A percentile compares a stretch with the other conserved stretches of the same genome.
Conservation (phyloP, 2,888 invertebrate species). For the Brenthis daphne region DNA sequence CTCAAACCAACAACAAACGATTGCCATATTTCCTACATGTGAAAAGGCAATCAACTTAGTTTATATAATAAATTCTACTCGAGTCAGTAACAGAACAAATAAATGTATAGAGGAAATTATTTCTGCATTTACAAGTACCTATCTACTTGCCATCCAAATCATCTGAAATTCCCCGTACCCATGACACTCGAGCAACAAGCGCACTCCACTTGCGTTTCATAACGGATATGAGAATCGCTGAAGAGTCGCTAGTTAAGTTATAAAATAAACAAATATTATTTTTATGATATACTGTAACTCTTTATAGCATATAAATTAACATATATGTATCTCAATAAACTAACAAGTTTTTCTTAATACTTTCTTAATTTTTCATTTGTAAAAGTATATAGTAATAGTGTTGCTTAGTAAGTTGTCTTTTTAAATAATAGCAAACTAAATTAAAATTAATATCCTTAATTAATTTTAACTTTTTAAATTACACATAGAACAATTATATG, state of each 20-base stretch:
- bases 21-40: background rate
- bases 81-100: background rate
- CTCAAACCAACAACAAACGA: too few species aligned
- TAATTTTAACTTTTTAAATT: too few species aligned
- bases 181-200: constrained; percentile 18
- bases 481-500: too few species aligned
- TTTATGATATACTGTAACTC: background rate
- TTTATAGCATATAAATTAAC: background rate
- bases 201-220: constrained; percentile 8
- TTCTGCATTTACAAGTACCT: background rate
- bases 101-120: constrained; percentile 4
- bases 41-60: background rate
- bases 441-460: too few species aligned
- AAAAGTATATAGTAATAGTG: too few species aligned
- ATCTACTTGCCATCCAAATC: constrained; percentile 13
- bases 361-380: too few species aligned
- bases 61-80: background rate
- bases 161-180: constrained; percentile 16
- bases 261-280: constrained; percentile 9
- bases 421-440: too few species aligned
- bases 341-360: background rate
- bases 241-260: constrained; percentile 5
- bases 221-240: constrained; percentile 8
- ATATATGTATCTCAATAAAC: background rate
- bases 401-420: too few species aligned